These are phyloP conservation scores for Acropora yongei DNA, from an alignment of 64 coral and sea anemone genomes.

Conservation along the genomic window DNA sequence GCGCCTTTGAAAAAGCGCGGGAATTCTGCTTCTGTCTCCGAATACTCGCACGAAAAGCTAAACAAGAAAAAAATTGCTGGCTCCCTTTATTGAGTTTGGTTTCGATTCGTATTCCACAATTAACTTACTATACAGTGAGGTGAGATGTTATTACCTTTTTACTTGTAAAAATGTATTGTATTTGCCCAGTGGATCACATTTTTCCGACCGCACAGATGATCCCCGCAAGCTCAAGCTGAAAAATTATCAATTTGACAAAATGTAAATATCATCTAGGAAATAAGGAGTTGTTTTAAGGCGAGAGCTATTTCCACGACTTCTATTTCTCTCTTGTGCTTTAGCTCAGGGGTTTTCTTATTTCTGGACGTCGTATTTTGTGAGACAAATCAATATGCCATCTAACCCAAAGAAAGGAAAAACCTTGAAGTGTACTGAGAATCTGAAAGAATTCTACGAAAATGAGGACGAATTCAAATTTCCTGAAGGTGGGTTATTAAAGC, in stretches of 20 bases:
- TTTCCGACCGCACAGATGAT: neutral
- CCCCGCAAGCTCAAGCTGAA: neutral
- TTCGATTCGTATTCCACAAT: neutral
- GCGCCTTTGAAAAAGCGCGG: neutral
- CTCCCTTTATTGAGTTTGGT: neutral
- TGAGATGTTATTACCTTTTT: neutral
- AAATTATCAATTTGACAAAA: neutral
- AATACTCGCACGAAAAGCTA: neutral
- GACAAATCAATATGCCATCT: slow-evolving; percentile 18
- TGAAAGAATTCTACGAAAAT: slow-evolving; percentile 45
- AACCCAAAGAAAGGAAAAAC: slow-evolving; percentile 41
- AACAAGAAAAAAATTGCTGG: neutral
- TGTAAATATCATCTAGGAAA: too few species aligned
- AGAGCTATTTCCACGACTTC: neutral
- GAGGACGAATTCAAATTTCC: slow-evolving; percentile 49
- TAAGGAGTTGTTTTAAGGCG: too few species aligned
- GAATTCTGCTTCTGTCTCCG: neutral
- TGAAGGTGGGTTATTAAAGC: neutral
- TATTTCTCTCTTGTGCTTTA: neutral
- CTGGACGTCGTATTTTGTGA: neutral
- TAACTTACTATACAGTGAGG: neutral
- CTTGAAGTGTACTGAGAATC: slow-evolving; percentile 20
- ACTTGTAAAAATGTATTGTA: neutral
- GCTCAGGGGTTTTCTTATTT: neutral
- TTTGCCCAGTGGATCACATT: neutral